Evolutionary conservation across 92 coral and sea anemone genomes (phyloP), one percentile per base, ranked within the genome.

Genomic region (Nematostella vectensis): DNA sequence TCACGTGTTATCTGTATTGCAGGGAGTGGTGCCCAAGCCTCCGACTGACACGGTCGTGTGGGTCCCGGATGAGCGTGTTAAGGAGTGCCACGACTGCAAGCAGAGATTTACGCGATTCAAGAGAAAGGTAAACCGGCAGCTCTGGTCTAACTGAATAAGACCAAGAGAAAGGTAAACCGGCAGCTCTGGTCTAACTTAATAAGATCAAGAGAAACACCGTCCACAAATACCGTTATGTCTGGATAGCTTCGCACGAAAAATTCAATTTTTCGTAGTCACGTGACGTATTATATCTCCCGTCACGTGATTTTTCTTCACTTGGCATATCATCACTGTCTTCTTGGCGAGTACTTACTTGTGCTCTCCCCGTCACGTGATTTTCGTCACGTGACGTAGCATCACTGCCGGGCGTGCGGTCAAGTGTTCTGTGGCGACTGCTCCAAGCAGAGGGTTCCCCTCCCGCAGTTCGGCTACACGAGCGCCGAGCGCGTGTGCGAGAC

Each of bases 321-420:
- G n/a, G n/a, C n/a, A n/a, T n/a, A n/a, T n/a, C n/a, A n/a, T n/a
- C n/a, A n/a, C n/a, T n/a, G n/a, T n/a, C n/a, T n/a, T n/a, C n/a
- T n/a, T n/a, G n/a, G n/a, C n/a, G n/a, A n/a, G n/a, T n/a, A n/a
- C n/a, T n/a, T n/a, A n/a, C n/a, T n/a, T n/a, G n/a, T n/a, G n/a
- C n/a, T n/a, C n/a, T n/a, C n/a, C n/a, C n/a, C n/a, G n/a, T n/a
- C n/a, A n/a, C n/a, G n/a, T n/a, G n/a, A n/a, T n/a, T n/a, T n/a
- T n/a, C n/a, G n/a, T n/a, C n/a, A n/a, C n/a, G n/a, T n/a, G n/a
- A n/a, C n/a, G n/a, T n/a, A n/a, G n/a, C n/a, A n/a, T n/a, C n/a
- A n/a, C n/a, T 49, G 15, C 58, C 86, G 98, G 55, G 98, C 98
- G 2, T 91, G 98, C 61, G 98, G 98, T 26, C 98, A n/a, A 87